Conservation (phyloP, 2,113 vertebrate species). For the Chrysemys picta region DNA sequence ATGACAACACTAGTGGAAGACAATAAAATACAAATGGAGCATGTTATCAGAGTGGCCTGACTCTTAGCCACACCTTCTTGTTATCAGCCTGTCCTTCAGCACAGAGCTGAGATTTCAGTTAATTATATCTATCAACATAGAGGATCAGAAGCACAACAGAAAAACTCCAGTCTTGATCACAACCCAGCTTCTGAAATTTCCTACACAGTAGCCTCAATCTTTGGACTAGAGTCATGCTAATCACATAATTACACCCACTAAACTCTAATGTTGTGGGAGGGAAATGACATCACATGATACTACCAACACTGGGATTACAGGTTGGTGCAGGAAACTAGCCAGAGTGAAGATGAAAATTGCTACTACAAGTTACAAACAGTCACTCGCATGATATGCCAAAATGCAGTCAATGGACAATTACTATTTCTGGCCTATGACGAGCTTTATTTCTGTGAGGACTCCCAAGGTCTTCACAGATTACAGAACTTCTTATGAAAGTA, state of each 20-base stretch:
- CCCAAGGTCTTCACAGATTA: neutral
- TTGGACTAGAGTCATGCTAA: slow-evolving; percentile 49
- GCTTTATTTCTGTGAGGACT: too few species aligned
- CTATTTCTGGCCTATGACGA: neutral
- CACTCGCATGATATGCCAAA: neutral
- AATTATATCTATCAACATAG: slow-evolving; percentile 34
- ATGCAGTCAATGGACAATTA: neutral
- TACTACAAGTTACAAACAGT: neutral
- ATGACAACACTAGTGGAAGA: neutral
- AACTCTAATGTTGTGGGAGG: slow-evolving; percentile 22
- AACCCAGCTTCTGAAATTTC: slow-evolving; percentile 12
- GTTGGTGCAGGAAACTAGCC: slow-evolving; percentile 12
- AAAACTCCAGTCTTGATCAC: slow-evolving; percentile 8
- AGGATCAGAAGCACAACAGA: slow-evolving; percentile 15
- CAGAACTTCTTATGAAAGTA: neutral
- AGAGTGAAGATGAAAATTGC: neutral
- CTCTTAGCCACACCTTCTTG: neutral
- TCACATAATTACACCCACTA: slow-evolving; percentile 53
- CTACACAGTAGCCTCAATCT: slow-evolving; percentile 28
- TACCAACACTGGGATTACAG: slow-evolving; percentile 43
- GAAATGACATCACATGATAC: slow-evolving; percentile 27
- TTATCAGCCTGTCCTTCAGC: slow-evolving; percentile 44
- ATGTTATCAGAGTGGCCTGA: neutral
- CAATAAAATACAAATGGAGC: neutral
- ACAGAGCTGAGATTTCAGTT: slow-evolving; percentile 17